A percentile compares a stretch with the other conserved stretches of the same genome.
phyloP scores from a whole-genome alignment of 2,888 invertebrate species.

The Halictus quadricinctus region DNA sequence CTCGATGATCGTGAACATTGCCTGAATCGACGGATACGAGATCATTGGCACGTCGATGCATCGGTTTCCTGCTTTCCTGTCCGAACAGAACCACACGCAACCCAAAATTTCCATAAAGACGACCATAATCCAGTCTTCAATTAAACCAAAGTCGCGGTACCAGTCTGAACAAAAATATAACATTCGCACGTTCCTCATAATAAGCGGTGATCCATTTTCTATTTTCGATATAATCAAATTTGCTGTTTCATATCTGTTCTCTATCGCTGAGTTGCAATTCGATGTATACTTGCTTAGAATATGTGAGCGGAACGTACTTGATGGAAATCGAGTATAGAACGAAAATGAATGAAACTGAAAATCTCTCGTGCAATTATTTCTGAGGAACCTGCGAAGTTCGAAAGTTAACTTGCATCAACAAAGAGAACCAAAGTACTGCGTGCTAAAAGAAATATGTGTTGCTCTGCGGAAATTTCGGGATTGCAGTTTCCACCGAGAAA shows the following conservation, averaged over 20 bases:
- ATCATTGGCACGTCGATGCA: constrained; percentile 3
- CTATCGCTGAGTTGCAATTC: neutral
- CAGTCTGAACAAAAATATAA: no score
- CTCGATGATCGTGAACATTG: constrained; percentile 52
- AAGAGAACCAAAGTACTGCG: neutral
- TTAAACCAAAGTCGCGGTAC: neutral
- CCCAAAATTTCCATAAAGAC: neutral
- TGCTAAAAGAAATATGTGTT: neutral
- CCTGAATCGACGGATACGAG: neutral
- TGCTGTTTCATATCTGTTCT: neutral
- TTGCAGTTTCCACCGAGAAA: neutral
- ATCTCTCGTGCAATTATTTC: neutral
- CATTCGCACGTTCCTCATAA: no score
- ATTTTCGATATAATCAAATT: neutral
- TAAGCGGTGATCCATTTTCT: neutral
- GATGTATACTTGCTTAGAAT: neutral
- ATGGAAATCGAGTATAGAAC: neutral
- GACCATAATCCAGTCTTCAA: neutral
- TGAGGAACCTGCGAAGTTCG: neutral
- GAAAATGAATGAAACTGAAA: neutral
- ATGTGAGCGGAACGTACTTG: no score
- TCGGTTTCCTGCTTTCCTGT: constrained; percentile 6
- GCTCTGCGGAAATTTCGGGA: neutral
- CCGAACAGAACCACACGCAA: no score
- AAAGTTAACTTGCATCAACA: no score